These are phyloP conservation scores for Lordiphosa fenestrarum DNA, from an alignment of 2,888 invertebrate genomes.

Conservation along the genomic window DNA sequence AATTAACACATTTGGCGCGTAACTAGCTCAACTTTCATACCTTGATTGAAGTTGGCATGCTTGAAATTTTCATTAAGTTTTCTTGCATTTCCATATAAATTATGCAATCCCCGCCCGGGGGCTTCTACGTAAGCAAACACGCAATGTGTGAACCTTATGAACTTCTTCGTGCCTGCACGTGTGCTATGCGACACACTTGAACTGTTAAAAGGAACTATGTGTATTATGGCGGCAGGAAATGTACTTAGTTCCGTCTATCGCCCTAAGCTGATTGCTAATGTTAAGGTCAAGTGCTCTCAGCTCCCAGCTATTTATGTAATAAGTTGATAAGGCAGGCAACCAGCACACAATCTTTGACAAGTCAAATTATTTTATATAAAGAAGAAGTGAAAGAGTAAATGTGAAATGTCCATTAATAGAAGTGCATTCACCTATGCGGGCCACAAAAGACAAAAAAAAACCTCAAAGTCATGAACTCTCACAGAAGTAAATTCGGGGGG, in stretches of 20 bases:
- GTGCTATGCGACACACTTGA: no score
- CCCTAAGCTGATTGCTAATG: constrained; percentile 42
- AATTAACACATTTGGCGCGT: constrained; percentile 5
- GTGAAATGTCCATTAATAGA: constrained; percentile 8
- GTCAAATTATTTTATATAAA: no score
- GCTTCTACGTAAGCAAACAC: no score
- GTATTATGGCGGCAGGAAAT: not conserved
- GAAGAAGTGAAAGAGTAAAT: constrained; percentile 3
- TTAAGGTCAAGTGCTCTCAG: constrained; percentile 37
- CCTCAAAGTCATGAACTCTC: constrained; percentile 14
- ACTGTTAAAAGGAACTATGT: no score
- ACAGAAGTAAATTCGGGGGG: not conserved
- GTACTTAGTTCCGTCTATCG: not conserved
- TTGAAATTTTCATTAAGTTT: not conserved
- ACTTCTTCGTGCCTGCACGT: no score
- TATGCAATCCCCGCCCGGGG: constrained; percentile 4
- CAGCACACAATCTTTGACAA: not conserved
- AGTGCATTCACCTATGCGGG: constrained; percentile 48
- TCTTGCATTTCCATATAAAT: constrained; percentile 12
- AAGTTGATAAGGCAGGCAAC: no score
- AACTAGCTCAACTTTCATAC: constrained; percentile 13
- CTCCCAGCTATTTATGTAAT: not conserved
- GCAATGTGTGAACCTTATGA: no score
- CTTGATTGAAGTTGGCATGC: not conserved
- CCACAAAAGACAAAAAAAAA: constrained; percentile 6